phyloP scores from a whole-genome alignment of 2,113 vertebrate species.

The Hemicordylus capensis region DNA sequence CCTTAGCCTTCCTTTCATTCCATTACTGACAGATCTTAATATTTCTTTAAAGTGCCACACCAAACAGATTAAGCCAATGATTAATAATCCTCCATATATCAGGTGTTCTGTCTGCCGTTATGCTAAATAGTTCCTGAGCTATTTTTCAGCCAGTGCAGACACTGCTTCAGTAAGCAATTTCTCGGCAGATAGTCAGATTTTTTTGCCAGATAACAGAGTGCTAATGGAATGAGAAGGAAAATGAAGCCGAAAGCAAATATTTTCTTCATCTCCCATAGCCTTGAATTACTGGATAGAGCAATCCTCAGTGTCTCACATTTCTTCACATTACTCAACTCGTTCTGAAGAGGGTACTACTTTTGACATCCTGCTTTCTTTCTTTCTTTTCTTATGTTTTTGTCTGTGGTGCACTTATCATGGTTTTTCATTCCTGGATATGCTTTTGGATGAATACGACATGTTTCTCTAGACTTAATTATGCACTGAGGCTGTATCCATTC shows the following conservation, averaged over 20 bases:
- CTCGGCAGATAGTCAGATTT: slow-evolving; percentile 57
- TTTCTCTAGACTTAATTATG: neutral
- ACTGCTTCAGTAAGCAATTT: slow-evolving; percentile 32
- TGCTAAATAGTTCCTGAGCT: slow-evolving; percentile 3
- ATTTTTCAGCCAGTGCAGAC: slow-evolving; percentile 36
- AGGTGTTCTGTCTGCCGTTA: slow-evolving; percentile 26
- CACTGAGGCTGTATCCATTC: no score
- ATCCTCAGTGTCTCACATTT: slow-evolving; percentile 73
- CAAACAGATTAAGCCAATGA: slow-evolving; percentile 28
- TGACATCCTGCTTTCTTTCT: slow-evolving; percentile 41
- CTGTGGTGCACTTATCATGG: slow-evolving; percentile 17
- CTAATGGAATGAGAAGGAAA: slow-evolving; percentile 69
- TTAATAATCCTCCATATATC: slow-evolving; percentile 25
- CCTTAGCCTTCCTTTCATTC: slow-evolving; percentile 33
- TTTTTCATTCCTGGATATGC: slow-evolving; percentile 15
- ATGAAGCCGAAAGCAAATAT: slow-evolving; percentile 46
- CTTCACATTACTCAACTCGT: slow-evolving; percentile 35
- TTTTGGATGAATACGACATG: slow-evolving; percentile 32
- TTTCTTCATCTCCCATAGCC: slow-evolving; percentile 61
- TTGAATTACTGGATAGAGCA: slow-evolving; percentile 67
- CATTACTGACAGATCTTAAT: slow-evolving; percentile 23
- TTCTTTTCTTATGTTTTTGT: slow-evolving; percentile 11
- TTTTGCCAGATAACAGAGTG: slow-evolving; percentile 53
- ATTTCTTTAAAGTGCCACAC: slow-evolving; percentile 40
- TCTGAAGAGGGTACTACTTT: slow-evolving; percentile 50